These are phyloP conservation scores for Diadegma fenestrale DNA, from an alignment of 2,888 invertebrate genomes.

Conservation along the genomic window DNA sequence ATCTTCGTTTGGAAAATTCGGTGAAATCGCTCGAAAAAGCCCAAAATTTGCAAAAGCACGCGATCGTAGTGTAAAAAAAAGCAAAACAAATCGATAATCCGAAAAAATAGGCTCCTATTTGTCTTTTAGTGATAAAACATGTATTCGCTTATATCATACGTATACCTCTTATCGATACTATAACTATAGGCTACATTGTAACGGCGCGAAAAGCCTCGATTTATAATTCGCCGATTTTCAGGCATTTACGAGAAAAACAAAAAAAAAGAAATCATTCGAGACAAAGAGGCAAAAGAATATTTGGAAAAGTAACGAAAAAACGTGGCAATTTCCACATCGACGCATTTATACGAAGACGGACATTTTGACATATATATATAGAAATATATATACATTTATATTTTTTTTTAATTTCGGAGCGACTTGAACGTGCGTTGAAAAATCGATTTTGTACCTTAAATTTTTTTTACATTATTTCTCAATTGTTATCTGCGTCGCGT, in stretches of 20 bases:
- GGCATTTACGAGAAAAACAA: slow-evolving; percentile 29
- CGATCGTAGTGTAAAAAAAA: background rate
- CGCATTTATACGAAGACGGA: slow-evolving; percentile 23
- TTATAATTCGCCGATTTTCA: slow-evolving; percentile 49
- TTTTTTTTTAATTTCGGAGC: slow-evolving; percentile 9
- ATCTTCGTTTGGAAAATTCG: background rate
- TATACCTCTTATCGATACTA: slow-evolving; percentile 63
- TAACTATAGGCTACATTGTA: slow-evolving; percentile 61
- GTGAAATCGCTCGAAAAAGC: slow-evolving; percentile 11
- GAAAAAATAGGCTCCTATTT: slow-evolving; percentile 21
- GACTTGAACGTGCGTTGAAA: slow-evolving; percentile 56
- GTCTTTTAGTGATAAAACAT: slow-evolving; percentile 52
- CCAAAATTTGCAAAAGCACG: background rate
- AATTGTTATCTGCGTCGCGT: slow-evolving; percentile 70
- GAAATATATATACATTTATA: background rate
- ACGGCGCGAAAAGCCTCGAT: slow-evolving; percentile 55
- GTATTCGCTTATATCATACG: slow-evolving; percentile 64
- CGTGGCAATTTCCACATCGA: slow-evolving; percentile 9
- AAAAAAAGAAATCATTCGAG: background rate
- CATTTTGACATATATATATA: slow-evolving; percentile 11
- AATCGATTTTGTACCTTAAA: slow-evolving; percentile 67
- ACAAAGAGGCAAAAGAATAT: slow-evolving; percentile 12
- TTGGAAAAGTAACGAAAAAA: background rate
- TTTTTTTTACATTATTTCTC: slow-evolving; percentile 70
- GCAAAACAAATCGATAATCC: slow-evolving; percentile 32